Conservation (phyloP, 2,888 invertebrate species). For the Apotomis betuletana region DNA sequence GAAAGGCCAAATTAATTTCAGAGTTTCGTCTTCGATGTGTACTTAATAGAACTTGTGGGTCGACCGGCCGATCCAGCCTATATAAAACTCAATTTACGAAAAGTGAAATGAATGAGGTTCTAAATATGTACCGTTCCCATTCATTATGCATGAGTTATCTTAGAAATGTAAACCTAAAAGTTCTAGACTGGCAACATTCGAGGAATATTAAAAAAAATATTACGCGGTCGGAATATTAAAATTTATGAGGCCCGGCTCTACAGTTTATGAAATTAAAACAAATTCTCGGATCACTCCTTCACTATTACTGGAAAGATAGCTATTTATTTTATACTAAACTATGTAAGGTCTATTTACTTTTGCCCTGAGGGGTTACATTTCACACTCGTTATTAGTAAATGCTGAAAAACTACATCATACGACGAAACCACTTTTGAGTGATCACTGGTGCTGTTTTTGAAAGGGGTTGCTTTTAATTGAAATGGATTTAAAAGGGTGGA, state of each 20-base stretch:
- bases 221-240: conserved; percentile 52
- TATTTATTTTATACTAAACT: not conserved
- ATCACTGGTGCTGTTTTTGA: too few relatives aligned
- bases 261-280: conserved; percentile 48
- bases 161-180: conserved; percentile 29
- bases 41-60: conserved; percentile 6
- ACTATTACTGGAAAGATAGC: not conserved
- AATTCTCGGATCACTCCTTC: not conserved
- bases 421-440: too few relatives aligned
- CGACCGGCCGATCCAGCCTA: not conserved
- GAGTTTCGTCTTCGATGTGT: not conserved
- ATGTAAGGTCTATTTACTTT: too few relatives aligned
- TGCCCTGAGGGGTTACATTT: too few relatives aligned
- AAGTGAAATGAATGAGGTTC: conserved; percentile 12
- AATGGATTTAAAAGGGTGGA: too few relatives aligned
- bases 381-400: too few relatives aligned
- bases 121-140: conserved; percentile 16
- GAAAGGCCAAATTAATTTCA: not conserved
- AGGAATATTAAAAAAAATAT: conserved; percentile 18
- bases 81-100: conserved; percentile 12
- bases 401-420: too few relatives aligned
- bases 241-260: conserved; percentile 53
- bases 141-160: conserved; percentile 33
- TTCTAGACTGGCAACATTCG: conserved; percentile 22
- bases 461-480: too few relatives aligned